These are phyloP conservation scores for Brachypterus glaber DNA, from an alignment of 2,888 invertebrate genomes.

Conservation along the genomic window DNA sequence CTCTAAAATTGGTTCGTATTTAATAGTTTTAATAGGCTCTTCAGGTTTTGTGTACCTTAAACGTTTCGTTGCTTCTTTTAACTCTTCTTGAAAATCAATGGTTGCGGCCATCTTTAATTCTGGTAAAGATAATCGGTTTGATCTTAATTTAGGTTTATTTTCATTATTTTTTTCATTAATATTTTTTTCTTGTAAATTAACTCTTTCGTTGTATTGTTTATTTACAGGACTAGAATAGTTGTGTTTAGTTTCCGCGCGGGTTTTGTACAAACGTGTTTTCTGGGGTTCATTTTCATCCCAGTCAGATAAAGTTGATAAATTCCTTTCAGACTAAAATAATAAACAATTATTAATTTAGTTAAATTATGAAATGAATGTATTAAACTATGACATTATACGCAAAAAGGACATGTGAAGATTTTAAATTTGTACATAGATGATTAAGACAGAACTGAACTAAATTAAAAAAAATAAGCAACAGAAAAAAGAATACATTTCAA, in stretches of 20 bases:
- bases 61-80: conserved; percentile 39
- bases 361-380: no score
- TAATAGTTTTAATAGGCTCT: conserved; percentile 9
- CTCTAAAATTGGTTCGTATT: conserved; percentile 35
- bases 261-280: conserved; percentile 62
- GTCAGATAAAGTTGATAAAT: conserved; percentile 29
- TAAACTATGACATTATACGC: no score
- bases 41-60: conserved; percentile 27
- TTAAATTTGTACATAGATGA: no score
- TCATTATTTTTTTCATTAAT: conserved; percentile 11
- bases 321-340: not conserved
- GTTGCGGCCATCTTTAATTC: conserved; percentile 41
- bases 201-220: conserved; percentile 18
- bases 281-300: conserved; percentile 34
- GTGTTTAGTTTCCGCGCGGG: conserved; percentile 61
- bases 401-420: no score
- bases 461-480: no score
- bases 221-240: conserved; percentile 33
- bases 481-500: no score
- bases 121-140: conserved; percentile 32
- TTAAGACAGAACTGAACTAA: no score
- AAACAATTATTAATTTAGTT: not conserved
- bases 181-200: conserved; percentile 12
- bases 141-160: conserved; percentile 27
- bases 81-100: conserved; percentile 47